Evolutionary conservation across 2,888 invertebrate species (phyloP), one percentile per base, ranked within the genome.

Genomic region (Arge pagana): DNA sequence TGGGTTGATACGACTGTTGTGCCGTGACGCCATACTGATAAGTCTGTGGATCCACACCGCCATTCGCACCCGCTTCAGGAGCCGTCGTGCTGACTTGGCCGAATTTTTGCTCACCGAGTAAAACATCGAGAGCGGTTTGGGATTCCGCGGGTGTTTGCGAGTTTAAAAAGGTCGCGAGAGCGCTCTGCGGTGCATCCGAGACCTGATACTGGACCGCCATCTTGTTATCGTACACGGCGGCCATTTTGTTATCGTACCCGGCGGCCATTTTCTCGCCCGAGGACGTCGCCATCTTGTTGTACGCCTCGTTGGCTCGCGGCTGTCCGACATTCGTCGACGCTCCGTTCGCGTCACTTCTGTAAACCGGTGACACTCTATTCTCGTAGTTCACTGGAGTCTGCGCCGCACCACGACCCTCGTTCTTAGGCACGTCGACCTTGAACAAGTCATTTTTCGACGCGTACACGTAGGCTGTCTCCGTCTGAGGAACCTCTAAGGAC

Each of bases 101-200:
- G 1, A 23, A 8, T 16, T 11, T 31, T 26, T 42, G 42, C n/a
- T 24, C 63, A 13, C 58, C 54, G 3, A 74, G 50, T 42, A 65
- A 74, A 31, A 63, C 58, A 15, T 71, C 67, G 23, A 74, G 50
- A 7, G 72, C 67, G 8, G 60, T 8, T 13, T 66, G 60, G 7
- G 74, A 73, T 35, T 73, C 72, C 23, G 68, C 68, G 1, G 72
- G 73, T 3, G 72, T 72, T 45, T 59, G 63, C 0, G 74, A 74
- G 15, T 68, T 69, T 1, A 74, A 49, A 24, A 74, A 72, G 7
- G 51, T 58, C 37, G 55, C 62, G 10, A 74, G 49, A 0, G 74
- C 72, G 16, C 57, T 19, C 6, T 62, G 54, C 3, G 58, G 54
- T 0, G 53, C 53, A 5, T 30, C 40, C 2, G 45, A 30, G 21